Base-by-base conservation (phyloP, 2,113 vertebrate species). In the Eidolon helvum region DNA sequence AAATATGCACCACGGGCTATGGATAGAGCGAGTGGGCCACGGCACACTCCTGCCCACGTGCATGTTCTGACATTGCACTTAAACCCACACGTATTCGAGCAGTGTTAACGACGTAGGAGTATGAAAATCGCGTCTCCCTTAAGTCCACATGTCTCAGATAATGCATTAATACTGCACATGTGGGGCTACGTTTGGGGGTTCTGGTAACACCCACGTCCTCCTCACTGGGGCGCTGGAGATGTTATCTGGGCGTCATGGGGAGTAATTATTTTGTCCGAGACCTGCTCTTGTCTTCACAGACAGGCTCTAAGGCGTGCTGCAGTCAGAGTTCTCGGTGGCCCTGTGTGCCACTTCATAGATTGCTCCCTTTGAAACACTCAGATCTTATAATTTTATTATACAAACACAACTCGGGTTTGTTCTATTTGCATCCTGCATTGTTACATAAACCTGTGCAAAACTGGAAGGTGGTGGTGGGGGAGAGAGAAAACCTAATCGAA, bases 271-370 rank as follows among this genome's bases (percentile, higher is more conserved):
- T 96, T 22, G 2, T 28, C 18, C 82, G 78, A 86, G 28, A 55
- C 6, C 11, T 57, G 15, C 30, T 82, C 24, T 53, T 68, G 21
- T 16, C 87, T 61, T 30, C 10, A 87, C 35, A 86, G 57, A 61
- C 0, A 48, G 9, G 5, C 38, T 61, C 16, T 12, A 55, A n/a
- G 28, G 30, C 16, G n/a, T 12, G 19, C 2, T 30, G 0, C 6
- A 30, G 18, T 35, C 38, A n/a, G 53, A 89, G 8, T 35, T 59
- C 61, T 86, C 59, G 7, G 4, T 92, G 16, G 61, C 33, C 16
- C n/a, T 80, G 8, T 40, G 24, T 68, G 12, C 4, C 18, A 12
- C 7, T 35, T 61, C 43, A 65, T 43, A 57, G 22, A 48, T 33
- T 50, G 24, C 50, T 50, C 12, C 87, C 35, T 55, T 86, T 30